Evolutionary conservation across 2,113 vertebrate species (phyloP).

Genomic region (Zeus faber): DNA sequence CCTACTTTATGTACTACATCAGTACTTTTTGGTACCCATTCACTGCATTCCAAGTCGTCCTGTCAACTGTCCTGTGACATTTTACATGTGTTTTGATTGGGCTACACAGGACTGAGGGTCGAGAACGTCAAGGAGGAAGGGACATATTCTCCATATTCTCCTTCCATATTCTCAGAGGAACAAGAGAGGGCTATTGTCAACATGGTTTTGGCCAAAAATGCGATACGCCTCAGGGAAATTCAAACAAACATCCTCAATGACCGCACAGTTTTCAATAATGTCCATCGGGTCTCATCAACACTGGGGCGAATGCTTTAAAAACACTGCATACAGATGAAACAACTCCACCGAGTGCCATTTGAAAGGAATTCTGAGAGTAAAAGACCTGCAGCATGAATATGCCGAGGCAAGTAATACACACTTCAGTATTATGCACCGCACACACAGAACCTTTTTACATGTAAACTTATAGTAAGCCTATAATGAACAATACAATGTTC

Average conservation of each 20-base stretch:
- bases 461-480: constrained; percentile 2
- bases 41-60: too few species aligned
- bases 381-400: too few species aligned
- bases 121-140: not conserved
- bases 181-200: not conserved
- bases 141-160: too few species aligned
- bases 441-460: constrained; percentile 8
- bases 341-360: not conserved
- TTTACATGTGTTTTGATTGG: not conserved
- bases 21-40: not conserved
- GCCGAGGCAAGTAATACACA: not conserved
- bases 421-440: constrained; percentile 1
- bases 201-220: not conserved
- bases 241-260: not conserved
- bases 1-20: not conserved
- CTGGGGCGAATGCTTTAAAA: too few species aligned
- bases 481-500: not conserved
- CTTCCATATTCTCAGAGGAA: not conserved
- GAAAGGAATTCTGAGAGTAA: too few species aligned
- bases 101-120: too few species aligned
- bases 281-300: not conserved
- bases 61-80: too few species aligned
- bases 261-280: too few species aligned
- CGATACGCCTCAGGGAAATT: not conserved
- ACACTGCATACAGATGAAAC: constrained; percentile 1